Base-by-base conservation (phyloP, 2,113 vertebrate species). In the Pseudorectes ferrugineus region DNA sequence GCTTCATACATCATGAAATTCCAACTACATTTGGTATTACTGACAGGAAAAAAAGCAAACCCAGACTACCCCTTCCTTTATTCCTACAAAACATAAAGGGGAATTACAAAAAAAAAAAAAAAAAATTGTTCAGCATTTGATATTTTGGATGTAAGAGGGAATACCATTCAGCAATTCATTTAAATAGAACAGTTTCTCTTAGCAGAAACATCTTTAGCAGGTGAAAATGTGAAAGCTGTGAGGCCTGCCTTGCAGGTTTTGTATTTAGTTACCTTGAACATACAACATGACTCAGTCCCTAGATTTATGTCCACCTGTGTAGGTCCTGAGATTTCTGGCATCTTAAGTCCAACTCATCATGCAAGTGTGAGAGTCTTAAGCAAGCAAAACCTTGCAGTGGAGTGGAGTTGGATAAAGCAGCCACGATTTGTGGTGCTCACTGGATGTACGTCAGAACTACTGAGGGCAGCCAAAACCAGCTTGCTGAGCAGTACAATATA, bases 31-130 rank as follows among this genome's bases (percentile, higher is more conserved):
- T 52, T 54, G 28, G 9, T 59, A 72, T 9, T 35, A 33, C 4
- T 45, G n/a, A 15, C 25, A 62, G 24, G 6, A 59, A 40, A 73
- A 45, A 29, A 9, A 1, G 0, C 10, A 17, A 54, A 2, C 1
- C 20, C 20, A 65, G 35, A 29, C 21, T 4, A 45, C 1, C 0
- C 5, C 8, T 79, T 73, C 23, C n/a, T 83, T 62, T 42, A 61
- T 36, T 59, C 17, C 58, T 51, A 65, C 2, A 52, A 70, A 81
- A 58, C 15, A 12, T n/a, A 13, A 40, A 43, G 31, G 2, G 12
- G 15, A 66, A 79, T 40, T 10, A 18, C 8, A 3, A 12, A 11
- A 31, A 9, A 12, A 9, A 14, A 4, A 8, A 8, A 7, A 16
- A 10, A 10, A 21, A 36, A 2, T 0, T 7, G 2, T 35, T 68